Conservation (phyloP, 1,140 invertebrate species). For the Acyrthosiphon pisum region DNA sequence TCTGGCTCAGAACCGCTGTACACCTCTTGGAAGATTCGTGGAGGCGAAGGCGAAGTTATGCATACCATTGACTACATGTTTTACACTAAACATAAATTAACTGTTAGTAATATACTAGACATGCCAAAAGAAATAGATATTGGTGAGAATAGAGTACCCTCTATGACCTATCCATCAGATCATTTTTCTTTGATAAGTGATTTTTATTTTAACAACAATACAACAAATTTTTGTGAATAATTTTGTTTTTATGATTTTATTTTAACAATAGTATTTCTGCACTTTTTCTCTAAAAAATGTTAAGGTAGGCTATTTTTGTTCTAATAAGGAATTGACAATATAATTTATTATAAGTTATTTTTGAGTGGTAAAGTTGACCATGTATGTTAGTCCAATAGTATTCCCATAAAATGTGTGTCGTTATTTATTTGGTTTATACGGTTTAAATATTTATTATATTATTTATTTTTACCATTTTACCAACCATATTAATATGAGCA, state of each 20-base stretch:
- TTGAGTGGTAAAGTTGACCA: neutral
- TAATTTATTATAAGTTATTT: slow-evolving; percentile 31
- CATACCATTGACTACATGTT: slow-evolving; percentile 85
- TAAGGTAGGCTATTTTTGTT: neutral
- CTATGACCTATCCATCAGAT: slow-evolving; percentile 77
- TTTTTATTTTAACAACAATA: slow-evolving; percentile 63
- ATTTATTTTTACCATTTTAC: neutral
- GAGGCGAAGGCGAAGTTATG: slow-evolving; percentile 73
- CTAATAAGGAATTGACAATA: neutral
- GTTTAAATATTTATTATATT: neutral
- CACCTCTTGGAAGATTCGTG: slow-evolving; percentile 80
- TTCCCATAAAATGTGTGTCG: neutral
- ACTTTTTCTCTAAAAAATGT: neutral
- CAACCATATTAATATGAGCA: neutral
- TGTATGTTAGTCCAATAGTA: neutral
- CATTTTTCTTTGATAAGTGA: slow-evolving; percentile 81
- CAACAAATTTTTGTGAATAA: neutral
- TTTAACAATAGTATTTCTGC: slow-evolving; percentile 13
- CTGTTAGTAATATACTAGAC: slow-evolving; percentile 70
- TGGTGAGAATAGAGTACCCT: slow-evolving; percentile 73
- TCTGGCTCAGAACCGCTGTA: slow-evolving; percentile 70
- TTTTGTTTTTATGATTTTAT: slow-evolving; percentile 25
- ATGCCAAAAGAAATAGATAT: slow-evolving; percentile 74
- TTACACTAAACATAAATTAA: slow-evolving; percentile 69
- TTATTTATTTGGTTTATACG: neutral